Evolutionary conservation across 1,140 invertebrate species (phyloP).

Genomic region (Danaus plexippus): DNA sequence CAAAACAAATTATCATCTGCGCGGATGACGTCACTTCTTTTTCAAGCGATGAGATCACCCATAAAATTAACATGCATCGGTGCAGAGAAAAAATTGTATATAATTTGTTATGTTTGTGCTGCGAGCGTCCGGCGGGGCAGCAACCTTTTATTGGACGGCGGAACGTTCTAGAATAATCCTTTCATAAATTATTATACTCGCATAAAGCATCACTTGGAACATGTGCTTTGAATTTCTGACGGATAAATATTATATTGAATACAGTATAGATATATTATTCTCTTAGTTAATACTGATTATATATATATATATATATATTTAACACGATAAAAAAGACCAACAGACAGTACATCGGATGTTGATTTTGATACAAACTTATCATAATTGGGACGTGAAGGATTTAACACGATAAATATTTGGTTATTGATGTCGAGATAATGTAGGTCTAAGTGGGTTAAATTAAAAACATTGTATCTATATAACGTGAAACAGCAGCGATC

Average conservation of each 20-base stretch:
- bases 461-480: not conserved
- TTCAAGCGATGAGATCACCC: conserved; percentile 28
- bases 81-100: conserved; percentile 31
- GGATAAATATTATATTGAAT: too few relatives aligned
- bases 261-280: too few relatives aligned
- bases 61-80: conserved; percentile 23
- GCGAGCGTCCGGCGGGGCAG: conserved; percentile 14
- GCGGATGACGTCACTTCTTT: conserved; percentile 21
- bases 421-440: conserved; percentile 15
- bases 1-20: conserved; percentile 8
- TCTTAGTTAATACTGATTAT: too few relatives aligned
- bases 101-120: conserved; percentile 23
- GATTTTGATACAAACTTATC: conserved; percentile 9
- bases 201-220: too few relatives aligned
- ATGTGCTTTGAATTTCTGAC: too few relatives aligned
- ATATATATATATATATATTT: too few relatives aligned
- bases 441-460: conserved; percentile 7
- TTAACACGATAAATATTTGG: conserved; percentile 23
- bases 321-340: too few relatives aligned
- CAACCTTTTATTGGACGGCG: conserved; percentile 7
- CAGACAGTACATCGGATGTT: conserved; percentile 1
- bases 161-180: conserved; percentile 9
- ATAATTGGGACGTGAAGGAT: conserved; percentile 18
- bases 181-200: not conserved
- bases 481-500: too few relatives aligned